Percentiles rank a stretch among this genome's conserved stretches.
Evolutionary conservation across 2,797 vertebrate species (phyloP).

Genomic region (Astyanax mexicanus): DNA sequence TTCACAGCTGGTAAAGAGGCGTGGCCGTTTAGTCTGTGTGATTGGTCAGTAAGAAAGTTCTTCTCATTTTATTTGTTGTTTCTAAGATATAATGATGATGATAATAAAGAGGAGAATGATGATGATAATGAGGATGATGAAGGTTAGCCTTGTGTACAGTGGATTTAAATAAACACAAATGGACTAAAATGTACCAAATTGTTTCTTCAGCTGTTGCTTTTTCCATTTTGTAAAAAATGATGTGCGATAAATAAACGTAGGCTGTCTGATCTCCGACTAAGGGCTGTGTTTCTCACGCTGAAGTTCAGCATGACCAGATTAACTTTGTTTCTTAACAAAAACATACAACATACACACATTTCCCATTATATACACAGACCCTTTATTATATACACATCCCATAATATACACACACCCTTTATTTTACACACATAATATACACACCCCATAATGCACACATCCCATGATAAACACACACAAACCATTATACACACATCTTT

Average conservation of each 20-base stretch:
- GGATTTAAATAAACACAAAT: slow-evolving; percentile 60
- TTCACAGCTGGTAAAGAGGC: not conserved
- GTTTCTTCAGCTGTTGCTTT: slow-evolving; percentile 86
- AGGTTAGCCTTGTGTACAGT: slow-evolving; percentile 76
- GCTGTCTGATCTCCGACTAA: slow-evolving; percentile 95
- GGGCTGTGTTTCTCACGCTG: not conserved
- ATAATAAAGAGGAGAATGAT: no score
- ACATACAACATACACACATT: no score
- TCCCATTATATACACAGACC: no score
- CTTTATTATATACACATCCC: no score
- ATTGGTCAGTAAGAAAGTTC: slow-evolving; percentile 47
- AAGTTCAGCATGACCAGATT: no score
- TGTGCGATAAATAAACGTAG: slow-evolving; percentile 85
- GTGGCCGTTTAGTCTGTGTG: slow-evolving; percentile 20
- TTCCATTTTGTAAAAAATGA: slow-evolving; percentile 86
- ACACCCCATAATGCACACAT: no score
- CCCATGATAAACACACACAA: no score
- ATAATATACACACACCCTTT: no score
- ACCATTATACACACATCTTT: no score
- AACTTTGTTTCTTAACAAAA: no score
- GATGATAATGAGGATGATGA: slow-evolving; percentile 63
- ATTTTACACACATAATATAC: no score
- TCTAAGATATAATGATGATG: slow-evolving; percentile 63
- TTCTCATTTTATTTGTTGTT: slow-evolving; percentile 60
- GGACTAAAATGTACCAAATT: slow-evolving; percentile 80